phyloP scores from a whole-genome alignment of 2,113 vertebrate genomes.

The Anoplopoma fimbria region DNA sequence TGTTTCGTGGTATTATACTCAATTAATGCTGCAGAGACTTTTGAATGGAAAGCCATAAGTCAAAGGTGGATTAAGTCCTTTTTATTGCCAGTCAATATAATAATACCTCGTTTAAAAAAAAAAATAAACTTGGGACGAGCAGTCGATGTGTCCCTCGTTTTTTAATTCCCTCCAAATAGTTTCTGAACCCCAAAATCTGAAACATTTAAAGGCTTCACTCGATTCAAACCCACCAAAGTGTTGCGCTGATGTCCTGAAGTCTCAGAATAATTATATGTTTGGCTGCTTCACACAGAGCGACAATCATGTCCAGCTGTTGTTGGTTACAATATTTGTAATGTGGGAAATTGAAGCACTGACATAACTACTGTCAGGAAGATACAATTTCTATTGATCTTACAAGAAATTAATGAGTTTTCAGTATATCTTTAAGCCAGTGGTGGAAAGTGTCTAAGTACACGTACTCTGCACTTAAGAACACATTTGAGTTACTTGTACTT shows the following conservation, averaged over 20 bases:
- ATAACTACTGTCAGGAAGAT: background rate
- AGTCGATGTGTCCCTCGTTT: background rate
- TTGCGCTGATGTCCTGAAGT: slow-evolving; percentile 15
- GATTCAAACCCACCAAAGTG: slow-evolving; percentile 14
- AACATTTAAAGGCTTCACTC: slow-evolving; percentile 10
- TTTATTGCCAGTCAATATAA: background rate
- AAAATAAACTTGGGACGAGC: background rate
- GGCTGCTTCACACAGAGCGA: slow-evolving; percentile 20
- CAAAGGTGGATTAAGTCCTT: background rate
- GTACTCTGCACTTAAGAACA: background rate
- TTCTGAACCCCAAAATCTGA: slow-evolving; percentile 28
- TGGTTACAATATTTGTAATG: slow-evolving; percentile 22
- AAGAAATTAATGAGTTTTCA: background rate
- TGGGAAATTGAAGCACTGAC: slow-evolving; percentile 27
- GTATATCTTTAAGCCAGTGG: background rate
- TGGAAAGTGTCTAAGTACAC: background rate
- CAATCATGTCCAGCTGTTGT: slow-evolving; percentile 23
- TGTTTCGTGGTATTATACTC: slow-evolving; percentile 39
- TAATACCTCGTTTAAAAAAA: slow-evolving; percentile 8
- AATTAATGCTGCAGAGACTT: slow-evolving; percentile 9
- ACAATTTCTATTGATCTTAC: background rate
- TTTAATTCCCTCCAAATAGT: background rate
- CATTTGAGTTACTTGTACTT: background rate
- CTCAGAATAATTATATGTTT: slow-evolving; percentile 34
- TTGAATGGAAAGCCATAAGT: background rate